These are phyloP conservation scores for Lacerta viridis DNA, from an alignment of 2,797 vertebrate genomes.

Conservation along the genomic window DNA sequence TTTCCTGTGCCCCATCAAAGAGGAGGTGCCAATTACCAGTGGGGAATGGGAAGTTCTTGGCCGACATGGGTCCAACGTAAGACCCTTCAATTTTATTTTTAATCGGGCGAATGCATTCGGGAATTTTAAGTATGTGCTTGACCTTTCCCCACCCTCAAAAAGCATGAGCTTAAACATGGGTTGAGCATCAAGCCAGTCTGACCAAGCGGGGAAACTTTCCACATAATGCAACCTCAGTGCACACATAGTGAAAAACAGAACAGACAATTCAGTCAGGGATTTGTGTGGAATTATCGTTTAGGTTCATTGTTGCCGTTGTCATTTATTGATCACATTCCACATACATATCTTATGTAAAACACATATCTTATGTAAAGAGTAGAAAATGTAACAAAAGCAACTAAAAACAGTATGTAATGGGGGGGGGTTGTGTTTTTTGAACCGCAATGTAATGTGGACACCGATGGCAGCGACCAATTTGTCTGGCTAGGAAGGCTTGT, in stretches of 20 bases:
- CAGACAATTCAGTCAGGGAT: background rate
- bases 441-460: too few species aligned
- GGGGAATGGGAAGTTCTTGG: constrained; percentile 88
- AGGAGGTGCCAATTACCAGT: constrained; percentile 82
- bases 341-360: too few species aligned
- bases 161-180: background rate
- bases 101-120: background rate
- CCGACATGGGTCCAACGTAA: constrained; percentile 85
- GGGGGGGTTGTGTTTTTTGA: too few species aligned
- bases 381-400: too few species aligned
- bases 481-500: too few species aligned
- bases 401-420: too few species aligned
- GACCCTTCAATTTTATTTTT: constrained; percentile 51
- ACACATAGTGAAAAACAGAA: too few species aligned
- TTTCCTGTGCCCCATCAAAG: constrained; percentile 85
- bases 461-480: too few species aligned
- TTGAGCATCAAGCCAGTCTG: background rate
- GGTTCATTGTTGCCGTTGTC: too few species aligned
- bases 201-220: background rate
- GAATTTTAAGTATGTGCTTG: background rate
- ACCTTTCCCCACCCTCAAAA: background rate
- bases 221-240: background rate
- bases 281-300: background rate
- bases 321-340: too few species aligned
- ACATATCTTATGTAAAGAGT: too few species aligned